Evolutionary conservation across 1,140 invertebrate genomes (phyloP).

Genomic region (Myzus persicae): DNA sequence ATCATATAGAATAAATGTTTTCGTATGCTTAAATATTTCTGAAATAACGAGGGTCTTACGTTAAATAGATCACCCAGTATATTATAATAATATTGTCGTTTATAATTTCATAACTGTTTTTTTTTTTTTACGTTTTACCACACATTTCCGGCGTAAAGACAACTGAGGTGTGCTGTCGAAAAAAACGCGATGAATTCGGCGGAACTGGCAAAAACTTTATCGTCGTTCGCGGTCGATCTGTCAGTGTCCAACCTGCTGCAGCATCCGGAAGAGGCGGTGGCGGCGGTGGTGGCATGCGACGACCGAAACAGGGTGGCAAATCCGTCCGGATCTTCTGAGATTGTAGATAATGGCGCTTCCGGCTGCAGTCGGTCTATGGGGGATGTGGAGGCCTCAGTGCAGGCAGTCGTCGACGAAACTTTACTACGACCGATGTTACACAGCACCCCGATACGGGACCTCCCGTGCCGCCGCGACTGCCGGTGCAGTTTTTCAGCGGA

Average conservation of each 20-base stretch:
- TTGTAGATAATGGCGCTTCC: not conserved
- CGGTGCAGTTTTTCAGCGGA: not conserved
- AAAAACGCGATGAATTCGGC: not conserved
- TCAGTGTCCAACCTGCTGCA: not conserved
- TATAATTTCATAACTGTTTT: not conserved
- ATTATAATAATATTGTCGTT: not conserved
- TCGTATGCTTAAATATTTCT: too few species aligned
- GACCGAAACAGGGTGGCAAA: not conserved
- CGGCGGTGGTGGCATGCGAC: not conserved
- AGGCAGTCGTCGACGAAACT: not conserved
- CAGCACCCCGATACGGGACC: not conserved
- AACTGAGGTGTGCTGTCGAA: not conserved
- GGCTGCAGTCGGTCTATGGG: not conserved
- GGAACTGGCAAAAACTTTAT: not conserved
- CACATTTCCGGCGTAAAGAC: not conserved
- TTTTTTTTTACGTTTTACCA: not conserved
- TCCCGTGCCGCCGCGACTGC: not conserved
- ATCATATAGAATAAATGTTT: too few species aligned
- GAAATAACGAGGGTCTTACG: too few species aligned
- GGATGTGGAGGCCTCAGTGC: not conserved
- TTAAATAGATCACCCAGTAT: too few species aligned
- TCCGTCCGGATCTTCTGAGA: not conserved
- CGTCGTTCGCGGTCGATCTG: not conserved
- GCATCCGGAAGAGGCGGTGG: not conserved
- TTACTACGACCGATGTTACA: not conserved